Evolutionary conservation across 2,113 vertebrate species (phyloP).

Genomic region (Halcyon malimbica): DNA sequence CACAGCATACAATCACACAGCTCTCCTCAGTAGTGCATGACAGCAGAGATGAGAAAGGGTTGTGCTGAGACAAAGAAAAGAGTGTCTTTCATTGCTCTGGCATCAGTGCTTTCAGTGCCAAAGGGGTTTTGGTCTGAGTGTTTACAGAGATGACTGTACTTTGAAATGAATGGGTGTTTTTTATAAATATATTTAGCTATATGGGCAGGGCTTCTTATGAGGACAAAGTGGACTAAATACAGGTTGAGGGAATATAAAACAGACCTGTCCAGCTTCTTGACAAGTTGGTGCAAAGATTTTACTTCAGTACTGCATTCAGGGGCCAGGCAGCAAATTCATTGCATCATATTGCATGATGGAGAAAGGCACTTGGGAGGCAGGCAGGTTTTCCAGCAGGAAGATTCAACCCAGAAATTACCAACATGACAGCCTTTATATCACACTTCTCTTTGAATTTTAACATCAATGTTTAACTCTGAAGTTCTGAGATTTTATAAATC

Average conservation of each 20-base stretch:
- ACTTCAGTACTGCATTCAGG: background rate
- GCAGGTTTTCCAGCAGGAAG: background rate
- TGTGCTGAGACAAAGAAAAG: background rate
- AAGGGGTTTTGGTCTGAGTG: background rate
- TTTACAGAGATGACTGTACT: background rate
- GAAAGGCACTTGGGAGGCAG: background rate
- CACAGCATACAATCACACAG: background rate
- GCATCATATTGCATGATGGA: background rate
- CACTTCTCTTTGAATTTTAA: background rate
- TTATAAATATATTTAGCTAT: background rate
- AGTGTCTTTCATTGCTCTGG: background rate
- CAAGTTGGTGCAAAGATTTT: background rate
- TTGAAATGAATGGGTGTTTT: background rate
- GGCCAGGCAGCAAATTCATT: background rate
- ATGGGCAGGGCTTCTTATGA: background rate
- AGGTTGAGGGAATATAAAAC: background rate
- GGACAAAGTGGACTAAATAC: background rate
- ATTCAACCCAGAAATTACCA: background rate
- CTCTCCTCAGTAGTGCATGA: background rate
- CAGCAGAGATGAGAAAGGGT: background rate
- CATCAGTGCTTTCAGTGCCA: background rate
- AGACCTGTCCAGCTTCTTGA: background rate
- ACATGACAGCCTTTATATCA: background rate
- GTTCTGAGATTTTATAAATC: background rate
- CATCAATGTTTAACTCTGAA: background rate